Base-by-base conservation (phyloP, 2,888 invertebrate species). In the Baronia brevicornis region DNA sequence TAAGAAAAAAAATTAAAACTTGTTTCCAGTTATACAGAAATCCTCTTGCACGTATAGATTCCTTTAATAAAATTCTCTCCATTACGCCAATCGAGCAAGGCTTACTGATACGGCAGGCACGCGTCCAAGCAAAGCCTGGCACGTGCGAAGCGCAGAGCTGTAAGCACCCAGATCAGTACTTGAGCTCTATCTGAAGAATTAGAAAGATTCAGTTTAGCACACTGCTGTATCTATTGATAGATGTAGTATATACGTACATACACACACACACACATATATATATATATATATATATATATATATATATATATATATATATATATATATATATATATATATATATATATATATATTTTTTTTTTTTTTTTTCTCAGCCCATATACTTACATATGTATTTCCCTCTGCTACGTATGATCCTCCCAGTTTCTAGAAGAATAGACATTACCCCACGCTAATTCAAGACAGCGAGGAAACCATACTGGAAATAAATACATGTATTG, bases 41-140 rank as follows among this genome's bases (percentile, higher is more conserved):
- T 19, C 19, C 5, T 19, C 3, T 19, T 2, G 5, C 7, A 3
- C 19, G 3, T 19, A 7, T 5, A 43, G 39, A 37, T 41, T 43
- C 35, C 23, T 22, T 23, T 31, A 21, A 43, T 36, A 36, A 41
- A 43, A 43, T 41, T 40, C 43, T 36, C 26, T 39, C 43, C 38
- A 45, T 45, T 45, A 43, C 39, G 33, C 40, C 36, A 35, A 45
- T 43, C 47, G 38, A 45, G 38, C 43, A 30, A 8, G 39, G 45
- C 45, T 47, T 46, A 46, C 41, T 19, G 36, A 44, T 47, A 37
- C 37, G 33, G 41, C 31, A 26, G 29, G 41, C 31, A 25, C 22
- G 37, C 39, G 14, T 26, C 40, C 39, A 26, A 34, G 25, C 27
- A 32, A 45, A 39, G 39, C 47, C 36, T 22, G 33, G 43, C 47